These are phyloP conservation scores for Nebria salina DNA, from an alignment of 2,888 invertebrate genomes.

Conservation along the genomic window DNA sequence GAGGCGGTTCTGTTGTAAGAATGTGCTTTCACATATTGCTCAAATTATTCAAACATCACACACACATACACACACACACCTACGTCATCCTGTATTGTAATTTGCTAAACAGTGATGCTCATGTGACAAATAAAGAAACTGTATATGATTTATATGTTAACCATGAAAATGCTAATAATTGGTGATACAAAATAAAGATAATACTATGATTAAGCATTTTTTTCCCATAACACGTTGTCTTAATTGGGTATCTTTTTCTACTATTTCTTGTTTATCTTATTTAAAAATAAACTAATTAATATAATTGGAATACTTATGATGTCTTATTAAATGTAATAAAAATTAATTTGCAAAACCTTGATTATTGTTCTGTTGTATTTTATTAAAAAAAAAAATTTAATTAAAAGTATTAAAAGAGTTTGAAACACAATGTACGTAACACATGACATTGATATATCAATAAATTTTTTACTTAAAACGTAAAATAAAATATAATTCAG, in stretches of 20 bases:
- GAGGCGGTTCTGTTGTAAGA: slow-evolving; percentile 18
- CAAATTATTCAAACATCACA: slow-evolving; percentile 21
- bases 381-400: too few species aligned
- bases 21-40: slow-evolving; percentile 40
- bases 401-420: too few species aligned
- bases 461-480: too few species aligned
- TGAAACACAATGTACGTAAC: too few species aligned
- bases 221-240: slow-evolving; percentile 10
- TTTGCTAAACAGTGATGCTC: neutral
- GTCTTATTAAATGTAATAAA: slow-evolving; percentile 39
- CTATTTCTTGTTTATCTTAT: neutral
- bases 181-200: neutral
- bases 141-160: slow-evolving; percentile 10
- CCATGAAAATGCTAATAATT: slow-evolving; percentile 12
- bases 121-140: slow-evolving; percentile 10
- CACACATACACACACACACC: slow-evolving; percentile 19
- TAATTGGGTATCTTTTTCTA: neutral
- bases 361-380: slow-evolving; percentile 16
- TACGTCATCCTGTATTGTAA: slow-evolving; percentile 5
- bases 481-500: too few species aligned
- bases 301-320: slow-evolving; percentile 32
- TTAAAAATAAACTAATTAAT: slow-evolving; percentile 39
- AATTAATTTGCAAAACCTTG: slow-evolving; percentile 34
- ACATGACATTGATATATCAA: too few species aligned
- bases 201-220: neutral